Evolutionary conservation across 1,140 invertebrate species (phyloP).

Genomic region (Panulirus ornatus): DNA sequence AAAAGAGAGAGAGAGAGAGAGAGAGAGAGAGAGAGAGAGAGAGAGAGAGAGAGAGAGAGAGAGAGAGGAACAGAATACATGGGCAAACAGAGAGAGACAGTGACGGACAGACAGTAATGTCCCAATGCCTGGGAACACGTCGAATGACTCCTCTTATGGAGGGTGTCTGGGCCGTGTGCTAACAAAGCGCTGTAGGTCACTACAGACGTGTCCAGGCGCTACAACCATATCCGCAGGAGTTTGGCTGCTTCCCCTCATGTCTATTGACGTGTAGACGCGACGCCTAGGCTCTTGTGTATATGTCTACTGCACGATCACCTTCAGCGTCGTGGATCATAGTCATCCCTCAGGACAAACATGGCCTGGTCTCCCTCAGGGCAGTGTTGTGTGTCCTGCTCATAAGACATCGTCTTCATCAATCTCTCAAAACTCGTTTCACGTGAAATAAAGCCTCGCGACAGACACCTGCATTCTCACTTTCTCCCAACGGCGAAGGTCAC

Average conservation of each 20-base stretch:
- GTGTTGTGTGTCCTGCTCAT: no score
- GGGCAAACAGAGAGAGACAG: background rate
- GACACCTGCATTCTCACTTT: no score
- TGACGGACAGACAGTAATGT: background rate
- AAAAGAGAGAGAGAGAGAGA: slow-evolving; percentile 24
- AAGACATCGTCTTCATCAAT: no score
- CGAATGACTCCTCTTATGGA: background rate
- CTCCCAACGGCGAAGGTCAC: no score
- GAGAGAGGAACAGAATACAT: background rate
- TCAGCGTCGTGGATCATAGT: no score
- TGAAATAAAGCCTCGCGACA: no score
- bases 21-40: slow-evolving; percentile 23
- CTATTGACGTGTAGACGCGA: no score
- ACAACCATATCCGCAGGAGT: background rate
- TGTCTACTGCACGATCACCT: no score
- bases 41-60: background rate
- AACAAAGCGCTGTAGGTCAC: background rate
- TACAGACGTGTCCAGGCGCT: background rate
- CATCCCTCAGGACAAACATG: no score
- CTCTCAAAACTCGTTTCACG: no score
- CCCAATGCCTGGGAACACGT: background rate
- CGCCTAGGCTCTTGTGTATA: no score
- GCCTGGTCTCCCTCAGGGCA: no score
- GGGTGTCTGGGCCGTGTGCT: background rate
- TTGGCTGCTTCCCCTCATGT: background rate